Conservation (phyloP, 2,888 invertebrate species). For the Ryuthela nishihirai region DNA sequence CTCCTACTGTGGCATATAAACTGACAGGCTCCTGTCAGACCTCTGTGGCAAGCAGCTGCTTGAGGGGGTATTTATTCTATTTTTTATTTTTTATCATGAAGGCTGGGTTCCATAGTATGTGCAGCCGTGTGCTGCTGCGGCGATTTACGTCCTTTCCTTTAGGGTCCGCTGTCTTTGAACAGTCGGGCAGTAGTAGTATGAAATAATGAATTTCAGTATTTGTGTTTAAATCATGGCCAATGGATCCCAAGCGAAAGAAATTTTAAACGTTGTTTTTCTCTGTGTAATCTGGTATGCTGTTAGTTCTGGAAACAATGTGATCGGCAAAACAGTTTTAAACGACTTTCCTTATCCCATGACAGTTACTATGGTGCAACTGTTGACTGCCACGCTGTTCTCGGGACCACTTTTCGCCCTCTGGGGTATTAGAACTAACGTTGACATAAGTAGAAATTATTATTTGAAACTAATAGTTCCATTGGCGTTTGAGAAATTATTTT, state of each 20-base stretch:
- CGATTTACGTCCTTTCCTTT: too few species aligned
- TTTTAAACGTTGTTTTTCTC: constrained; percentile 44
- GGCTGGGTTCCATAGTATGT: too few species aligned
- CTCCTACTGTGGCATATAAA: too few species aligned
- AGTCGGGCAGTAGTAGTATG: too few species aligned
- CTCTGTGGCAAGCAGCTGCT: too few species aligned
- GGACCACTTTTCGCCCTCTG: constrained; percentile 62
- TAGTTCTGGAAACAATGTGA: constrained; percentile 87
- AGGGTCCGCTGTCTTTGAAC: too few species aligned
- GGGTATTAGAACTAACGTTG: constrained; percentile 66
- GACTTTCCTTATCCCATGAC: constrained; percentile 92
- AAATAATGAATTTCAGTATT: too few species aligned
- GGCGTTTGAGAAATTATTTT: constrained; percentile 86
- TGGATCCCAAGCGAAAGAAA: constrained; percentile 27
- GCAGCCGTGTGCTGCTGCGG: too few species aligned
- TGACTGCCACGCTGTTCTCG: constrained; percentile 74
- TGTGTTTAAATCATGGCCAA: constrained; percentile 29
- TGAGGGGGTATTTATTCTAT: too few species aligned
- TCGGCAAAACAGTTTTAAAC: constrained; percentile 83
- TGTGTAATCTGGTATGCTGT: constrained; percentile 68
- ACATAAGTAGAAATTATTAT: constrained; percentile 70
- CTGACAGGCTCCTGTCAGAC: too few species aligned
- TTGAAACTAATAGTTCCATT: constrained; percentile 76
- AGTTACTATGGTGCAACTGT: constrained; percentile 85
- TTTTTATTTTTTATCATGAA: too few species aligned